Evolutionary conservation across 2,888 invertebrate genomes (phyloP).

Genomic region (Lamellibrachia columna): DNA sequence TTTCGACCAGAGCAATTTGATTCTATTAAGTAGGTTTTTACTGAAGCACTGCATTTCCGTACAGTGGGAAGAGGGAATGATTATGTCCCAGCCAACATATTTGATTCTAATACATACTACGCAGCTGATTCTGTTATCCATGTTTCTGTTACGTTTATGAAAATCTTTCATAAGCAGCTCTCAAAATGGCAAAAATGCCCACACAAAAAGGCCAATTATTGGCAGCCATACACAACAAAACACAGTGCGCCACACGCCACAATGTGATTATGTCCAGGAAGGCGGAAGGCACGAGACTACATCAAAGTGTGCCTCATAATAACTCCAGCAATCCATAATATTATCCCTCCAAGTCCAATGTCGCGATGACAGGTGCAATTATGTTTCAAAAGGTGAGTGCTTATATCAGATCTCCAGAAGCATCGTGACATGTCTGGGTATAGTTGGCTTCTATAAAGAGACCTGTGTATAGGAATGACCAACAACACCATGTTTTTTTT

Average conservation of each 20-base stretch:
- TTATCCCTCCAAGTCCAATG: neutral
- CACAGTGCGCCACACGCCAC: neutral
- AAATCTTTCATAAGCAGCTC: neutral
- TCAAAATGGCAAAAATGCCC: neutral
- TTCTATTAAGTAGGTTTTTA: too few relatives aligned
- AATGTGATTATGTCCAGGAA: neutral
- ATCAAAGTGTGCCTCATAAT: neutral
- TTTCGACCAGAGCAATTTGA: too few relatives aligned
- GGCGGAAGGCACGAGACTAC: neutral
- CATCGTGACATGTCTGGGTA: neutral
- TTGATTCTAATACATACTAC: too few relatives aligned
- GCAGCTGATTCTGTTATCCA: too few relatives aligned
- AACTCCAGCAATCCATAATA: neutral
- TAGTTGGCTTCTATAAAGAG: neutral
- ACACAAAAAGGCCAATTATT: neutral
- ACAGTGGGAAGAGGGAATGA: too few relatives aligned
- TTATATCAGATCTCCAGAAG: neutral
- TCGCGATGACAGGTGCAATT: neutral
- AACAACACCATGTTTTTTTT: neutral
- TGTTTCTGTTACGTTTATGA: neutral
- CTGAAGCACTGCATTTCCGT: too few relatives aligned
- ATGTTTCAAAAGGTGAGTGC: neutral
- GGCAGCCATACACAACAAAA: neutral
- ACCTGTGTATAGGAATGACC: neutral
- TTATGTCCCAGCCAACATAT: too few relatives aligned